Evolutionary conservation across 1,140 invertebrate genomes (phyloP), one percentile per base, ranked within the genome.

Genomic region (Holcopasites calliopsidis): DNA sequence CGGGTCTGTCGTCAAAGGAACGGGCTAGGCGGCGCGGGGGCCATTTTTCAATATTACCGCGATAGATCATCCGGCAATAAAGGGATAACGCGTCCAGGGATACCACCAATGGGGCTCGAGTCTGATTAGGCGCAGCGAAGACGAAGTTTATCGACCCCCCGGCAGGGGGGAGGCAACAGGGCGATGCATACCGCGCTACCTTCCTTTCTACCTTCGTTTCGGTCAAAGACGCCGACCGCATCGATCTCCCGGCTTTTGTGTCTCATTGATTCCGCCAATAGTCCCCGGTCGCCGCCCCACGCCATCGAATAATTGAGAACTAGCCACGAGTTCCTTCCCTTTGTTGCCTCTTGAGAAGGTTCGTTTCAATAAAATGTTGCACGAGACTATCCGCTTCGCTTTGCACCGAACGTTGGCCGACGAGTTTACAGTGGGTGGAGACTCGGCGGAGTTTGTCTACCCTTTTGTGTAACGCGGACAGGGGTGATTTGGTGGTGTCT

Each of bases 11-110:
- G 79, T 85, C 78, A 60, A 75, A 70, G 52, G 72, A 26, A 61
- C 50, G 47, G 52, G 64, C 49, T 64, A 65, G 61, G 74, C 58
- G 66, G 66, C 42, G n/a, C n/a, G 74, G 62, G 38, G 72, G 79
- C 76, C 70, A 85, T 85, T 84, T 85, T 85, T 85, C 83, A 85
- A 85, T 85, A 84, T 85, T 85, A 85, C 82, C 79, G 54, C 76
- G 79, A 85, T 85, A 82, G 75, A 85, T 85, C 83, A 85, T 79
- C 72, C 79, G 77, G 60, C 77, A 79, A 84, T 85, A 84, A 85
- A 81, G 76, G 79, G 66, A 84, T 83, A 80, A 82, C 55, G 76
- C 65, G 61, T 73, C 54, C n/a, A n/a, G 69, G 58, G 58, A 66
- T 76, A 76, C 66, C 80, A 76, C 70, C 81, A 68, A 75, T 55